These are phyloP conservation scores for Ophraella communa DNA, from an alignment of 2,888 invertebrate genomes.

Conservation along the genomic window DNA sequence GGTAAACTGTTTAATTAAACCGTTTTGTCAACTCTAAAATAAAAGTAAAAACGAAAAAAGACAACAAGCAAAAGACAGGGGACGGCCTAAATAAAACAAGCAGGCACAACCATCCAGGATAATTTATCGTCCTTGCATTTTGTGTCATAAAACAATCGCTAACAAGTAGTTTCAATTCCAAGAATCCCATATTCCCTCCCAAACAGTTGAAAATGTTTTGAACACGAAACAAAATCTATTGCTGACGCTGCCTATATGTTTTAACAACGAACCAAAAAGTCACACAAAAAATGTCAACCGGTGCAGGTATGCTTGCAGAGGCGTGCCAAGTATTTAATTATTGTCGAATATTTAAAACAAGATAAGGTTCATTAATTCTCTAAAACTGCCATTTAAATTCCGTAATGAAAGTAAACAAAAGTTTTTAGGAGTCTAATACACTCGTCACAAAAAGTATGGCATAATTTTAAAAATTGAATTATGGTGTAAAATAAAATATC, in stretches of 20 bases:
- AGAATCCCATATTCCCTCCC: slow-evolving; percentile 59
- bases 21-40: background rate
- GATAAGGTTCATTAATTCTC: background rate
- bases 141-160: slow-evolving; percentile 56
- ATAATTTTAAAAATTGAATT: too few relatives aligned
- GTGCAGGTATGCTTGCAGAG: slow-evolving; percentile 38
- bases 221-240: slow-evolving; percentile 60
- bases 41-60: background rate
- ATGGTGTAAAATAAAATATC: too few relatives aligned
- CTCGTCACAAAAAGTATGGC: too few relatives aligned
- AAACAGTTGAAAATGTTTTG: slow-evolving; percentile 60
- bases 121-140: slow-evolving; percentile 39
- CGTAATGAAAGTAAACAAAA: background rate
- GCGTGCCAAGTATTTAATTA: slow-evolving; percentile 15
- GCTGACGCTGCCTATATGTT: slow-evolving; percentile 56
- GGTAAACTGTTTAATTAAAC: slow-evolving; percentile 9
- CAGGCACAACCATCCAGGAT: slow-evolving; percentile 15
- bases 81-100: slow-evolving; percentile 36
- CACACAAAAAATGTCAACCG: slow-evolving; percentile 56
- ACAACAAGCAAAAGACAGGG: background rate
- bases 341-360: slow-evolving; percentile 1
- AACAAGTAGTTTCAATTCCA: slow-evolving; percentile 60
- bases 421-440: background rate
- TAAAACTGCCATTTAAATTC: background rate
- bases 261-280: slow-evolving; percentile 46